Base-by-base conservation (phyloP, 2,888 invertebrate species). In the Amblyjoppa fuscipennis region DNA sequence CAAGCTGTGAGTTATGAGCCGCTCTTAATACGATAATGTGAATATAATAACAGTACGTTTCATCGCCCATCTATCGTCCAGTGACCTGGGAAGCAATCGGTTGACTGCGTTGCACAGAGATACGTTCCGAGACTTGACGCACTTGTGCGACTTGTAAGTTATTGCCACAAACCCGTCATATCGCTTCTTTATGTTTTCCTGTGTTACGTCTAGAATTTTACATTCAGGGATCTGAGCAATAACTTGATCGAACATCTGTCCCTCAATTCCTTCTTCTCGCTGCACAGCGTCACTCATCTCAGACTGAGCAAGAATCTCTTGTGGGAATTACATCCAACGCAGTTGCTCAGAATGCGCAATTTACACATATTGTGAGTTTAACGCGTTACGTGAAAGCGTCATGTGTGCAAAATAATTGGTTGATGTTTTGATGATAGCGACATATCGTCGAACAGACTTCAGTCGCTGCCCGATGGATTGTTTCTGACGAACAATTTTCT, bases 1-100 rank as follows among this genome's bases (percentile, higher is more conserved):
- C 59, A 95, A 95, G 84, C 95, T 97, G 97, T 97, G 94, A 95
- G 95, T 93, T n/a, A 34, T 69, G 3, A 4, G 13, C 11, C 13
- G 11, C 34, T 28, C n/a, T 56, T 28, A 5, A 71, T 13, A 4
- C 13, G 16, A 45, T 20, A 51, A 9, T 9, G 0, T 13, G 0
- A 78, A 25, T 16, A 7, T 6, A 76, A 59, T 66, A 38, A 49
- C 16, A 45, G 80, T 38, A 56, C 45, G 64, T 82, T 71, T 5
- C 53, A 77, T 20, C 6, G 11, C 16, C 16, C 13, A 25, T 77
- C 25, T 49, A 11, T 53, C n/a, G 13, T 96, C 86, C 94, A 97
- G 97, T 80, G 97, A 97, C 91, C 94, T 97, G 84, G 97, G 97
- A 25, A 96, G 96, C 3, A 97, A 97, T 92, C 95, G 95, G 88